Conservation (phyloP, 1,140 invertebrate genomes). For the Sitodiplosis mosellana region DNA sequence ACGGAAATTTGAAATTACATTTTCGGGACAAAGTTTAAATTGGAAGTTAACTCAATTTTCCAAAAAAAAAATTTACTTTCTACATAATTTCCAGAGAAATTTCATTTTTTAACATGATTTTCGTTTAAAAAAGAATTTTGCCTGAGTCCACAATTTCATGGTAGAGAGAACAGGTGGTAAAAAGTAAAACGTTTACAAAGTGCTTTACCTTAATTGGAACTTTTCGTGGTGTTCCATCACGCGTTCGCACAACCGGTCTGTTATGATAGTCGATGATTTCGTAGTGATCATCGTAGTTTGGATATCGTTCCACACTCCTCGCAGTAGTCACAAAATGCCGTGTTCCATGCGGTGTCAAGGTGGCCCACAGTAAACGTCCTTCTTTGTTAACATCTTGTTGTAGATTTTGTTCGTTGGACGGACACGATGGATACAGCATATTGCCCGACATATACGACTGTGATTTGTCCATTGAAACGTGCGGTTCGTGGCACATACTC, state of each 20-base stretch:
- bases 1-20: too few species aligned
- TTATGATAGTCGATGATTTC: conserved; percentile 42
- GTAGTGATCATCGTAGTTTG: conserved; percentile 49
- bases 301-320: conserved; percentile 25
- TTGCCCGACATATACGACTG: conserved; percentile 21
- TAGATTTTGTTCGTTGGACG: conserved; percentile 15
- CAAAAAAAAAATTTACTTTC: too few species aligned
- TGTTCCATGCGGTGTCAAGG: conserved; percentile 59
- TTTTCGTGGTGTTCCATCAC: conserved; percentile 17
- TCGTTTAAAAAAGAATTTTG: not conserved
- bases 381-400: conserved; percentile 27
- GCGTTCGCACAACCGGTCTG: conserved; percentile 7
- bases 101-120: not conserved
- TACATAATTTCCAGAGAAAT: too few species aligned
- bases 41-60: too few species aligned
- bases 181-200: not conserved
- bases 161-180: too few species aligned
- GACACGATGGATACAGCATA: conserved; percentile 20
- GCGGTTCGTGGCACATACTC: not conserved
- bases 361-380: conserved; percentile 54
- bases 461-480: conserved; percentile 11
- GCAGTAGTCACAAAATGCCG: conserved; percentile 38
- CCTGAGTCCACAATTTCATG: not conserved
- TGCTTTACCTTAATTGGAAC: conserved; percentile 8
- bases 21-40: too few species aligned